phyloP scores from a whole-genome alignment of 2,113 vertebrate genomes.

The Oryzias melastigma region DNA sequence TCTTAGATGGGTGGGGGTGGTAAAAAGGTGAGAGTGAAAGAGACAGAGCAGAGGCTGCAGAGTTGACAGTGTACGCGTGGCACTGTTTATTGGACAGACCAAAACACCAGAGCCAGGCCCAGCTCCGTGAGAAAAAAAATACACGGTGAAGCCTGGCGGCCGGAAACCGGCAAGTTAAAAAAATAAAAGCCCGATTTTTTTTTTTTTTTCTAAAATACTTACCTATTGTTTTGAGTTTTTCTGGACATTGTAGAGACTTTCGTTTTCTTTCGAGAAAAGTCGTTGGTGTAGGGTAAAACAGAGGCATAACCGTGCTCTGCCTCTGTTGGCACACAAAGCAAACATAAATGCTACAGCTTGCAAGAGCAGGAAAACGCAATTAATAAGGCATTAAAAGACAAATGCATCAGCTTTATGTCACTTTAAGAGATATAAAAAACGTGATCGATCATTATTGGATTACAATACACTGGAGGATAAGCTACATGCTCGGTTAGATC shows the following conservation, averaged over 20 bases:
- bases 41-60: constrained; percentile 38
- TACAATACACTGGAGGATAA: too few relatives aligned
- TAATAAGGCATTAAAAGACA: constrained; percentile 5
- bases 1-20: background rate
- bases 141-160: constrained; percentile 60
- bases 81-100: constrained; percentile 87
- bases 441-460: too few relatives aligned
- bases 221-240: constrained; percentile 95
- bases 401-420: background rate
- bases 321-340: constrained; percentile 82
- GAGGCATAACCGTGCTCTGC: constrained; percentile 98
- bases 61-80: constrained; percentile 91
- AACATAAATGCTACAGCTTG: constrained; percentile 14
- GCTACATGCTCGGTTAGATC: background rate
- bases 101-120: constrained; percentile 75
- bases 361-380: constrained; percentile 5
- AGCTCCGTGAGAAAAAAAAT: constrained; percentile 74
- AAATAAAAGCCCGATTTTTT: too few relatives aligned
- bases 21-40: constrained; percentile 19
- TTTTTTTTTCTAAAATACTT: too few relatives aligned
- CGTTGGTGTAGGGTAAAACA: constrained; percentile 91
- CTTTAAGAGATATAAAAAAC: too few relatives aligned
- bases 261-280: constrained; percentile 94
- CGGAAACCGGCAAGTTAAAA: background rate
- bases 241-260: constrained; percentile 89